Base-by-base conservation (phyloP, 2,797 vertebrate genomes). In the Prionace glauca region DNA sequence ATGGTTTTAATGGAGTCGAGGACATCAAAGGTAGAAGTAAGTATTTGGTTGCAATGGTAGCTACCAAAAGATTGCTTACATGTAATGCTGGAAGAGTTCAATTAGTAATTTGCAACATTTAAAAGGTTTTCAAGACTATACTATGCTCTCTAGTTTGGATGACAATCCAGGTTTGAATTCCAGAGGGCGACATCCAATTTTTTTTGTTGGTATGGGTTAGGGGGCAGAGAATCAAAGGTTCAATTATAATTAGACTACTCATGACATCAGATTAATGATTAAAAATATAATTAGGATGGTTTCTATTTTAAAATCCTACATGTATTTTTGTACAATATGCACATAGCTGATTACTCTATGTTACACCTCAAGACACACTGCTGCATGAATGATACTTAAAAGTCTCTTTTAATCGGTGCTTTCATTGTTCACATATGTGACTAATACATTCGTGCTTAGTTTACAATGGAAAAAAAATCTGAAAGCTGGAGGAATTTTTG, bases 351-450 rank as follows among this genome's bases (percentile, higher is more conserved):
- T 74, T 95, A 36, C 65, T 41, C 32, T 69, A 67, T 92, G 24
- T 69, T 92, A n/a, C 69, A 95, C 71, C 1, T 95, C 93, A 74
- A 65, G 93, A 95, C 93, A 95, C 29, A 71, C 45, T 60, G 69
- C 60, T 95, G 26, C 71, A 29, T 95, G 71, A 95, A 77, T 50
- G 50, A 77, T 74, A 77, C 77, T 95, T 56, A 26, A n/a, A 94
- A 41, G 69, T 24, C 62, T 92, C 71, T 95, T 72, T 95, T 95
- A 56, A 95, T 95, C 26, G 45, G 45, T 56, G 71, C 71, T 41
- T 95, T 74, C 93, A 77, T 74, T 95, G 93, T 95, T 95, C 71
- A 95, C 71, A 74, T 56, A 77, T 56, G 93, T 94, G 93, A 74
- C 41, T 94, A 56, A 74, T 71, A 74, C 14, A 60, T 74, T 95